Evolutionary conservation across 2,888 invertebrate species (phyloP).

Genomic region (Hypena proboscidalis): DNA sequence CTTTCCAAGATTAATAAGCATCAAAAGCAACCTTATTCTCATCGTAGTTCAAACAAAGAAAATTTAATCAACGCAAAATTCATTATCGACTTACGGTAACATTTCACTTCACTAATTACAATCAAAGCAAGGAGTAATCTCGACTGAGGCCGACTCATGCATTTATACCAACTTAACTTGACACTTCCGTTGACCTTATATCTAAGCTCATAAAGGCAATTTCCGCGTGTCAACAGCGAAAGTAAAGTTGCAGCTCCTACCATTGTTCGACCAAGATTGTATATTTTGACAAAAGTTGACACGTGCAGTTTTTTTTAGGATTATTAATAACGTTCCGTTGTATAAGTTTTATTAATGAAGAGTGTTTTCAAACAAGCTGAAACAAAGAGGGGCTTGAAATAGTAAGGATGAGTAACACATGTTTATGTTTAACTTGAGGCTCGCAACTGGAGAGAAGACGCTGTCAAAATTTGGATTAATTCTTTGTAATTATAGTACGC

Average conservation of each 20-base stretch:
- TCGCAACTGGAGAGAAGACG: no score
- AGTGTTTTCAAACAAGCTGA: no score
- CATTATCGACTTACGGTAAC: conserved; percentile 26
- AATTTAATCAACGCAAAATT: conserved; percentile 11
- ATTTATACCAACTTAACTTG: conserved; percentile 13
- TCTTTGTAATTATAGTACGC: no score
- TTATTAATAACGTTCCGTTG: no score
- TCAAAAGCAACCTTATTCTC: no score
- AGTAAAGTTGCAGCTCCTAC: conserved; percentile 19
- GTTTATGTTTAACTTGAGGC: no score
- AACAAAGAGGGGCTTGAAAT: no score
- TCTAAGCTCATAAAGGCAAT: not conserved
- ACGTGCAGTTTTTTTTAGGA: conserved; percentile 28
- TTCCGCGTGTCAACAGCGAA: conserved; percentile 7
- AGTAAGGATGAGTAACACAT: no score
- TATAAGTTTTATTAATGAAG: no score
- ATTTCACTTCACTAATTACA: conserved; percentile 38
- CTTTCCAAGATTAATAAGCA: no score
- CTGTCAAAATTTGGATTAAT: no score
- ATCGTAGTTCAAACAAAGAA: not conserved
- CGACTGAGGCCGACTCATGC: conserved; percentile 25
- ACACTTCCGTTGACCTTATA: conserved; percentile 12
- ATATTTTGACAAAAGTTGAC: conserved; percentile 47
- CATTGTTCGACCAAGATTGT: conserved; percentile 40
- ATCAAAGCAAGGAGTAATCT: conserved; percentile 35